Evolutionary conservation across 1,140 invertebrate species (phyloP), one percentile per base, ranked within the genome.

Genomic region (Agrypnia vestita): DNA sequence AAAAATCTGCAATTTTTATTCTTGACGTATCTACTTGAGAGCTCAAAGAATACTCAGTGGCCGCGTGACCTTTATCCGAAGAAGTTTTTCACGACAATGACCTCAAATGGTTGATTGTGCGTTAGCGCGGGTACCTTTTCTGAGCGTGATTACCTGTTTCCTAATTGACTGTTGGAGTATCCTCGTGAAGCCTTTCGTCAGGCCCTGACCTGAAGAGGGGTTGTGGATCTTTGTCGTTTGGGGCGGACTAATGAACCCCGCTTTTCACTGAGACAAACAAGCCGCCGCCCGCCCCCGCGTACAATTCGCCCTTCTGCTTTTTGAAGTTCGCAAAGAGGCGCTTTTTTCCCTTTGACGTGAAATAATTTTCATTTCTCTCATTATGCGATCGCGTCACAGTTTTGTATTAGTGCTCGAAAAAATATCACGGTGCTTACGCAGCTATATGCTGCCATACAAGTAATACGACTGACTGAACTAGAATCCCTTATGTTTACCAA

Each of bases 301-400:
- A 46, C 64, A 69, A 62, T 69, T 21, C 69, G 53, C 69, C 69
- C 69, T 55, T 73, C 51, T 19, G 69, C 51, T 51, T 53, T 73
- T 73, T 73, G 69, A 73, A 73, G 47, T 73, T 53, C 13, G 11
- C 49, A 13, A 49, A 55, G 69, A 53, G 69, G 51, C 10, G 69
- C 69, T 73, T 73, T 73, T 73, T 61, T 61, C 53, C 69, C 53
- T 73, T 73, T 55, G 64, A 69, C 64, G 64, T 13, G 69, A 55
- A 73, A 73, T 73, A 73, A 73, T 73, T 73, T 73, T 73, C 69
- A 53, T 53, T 73, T 35, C 69, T 73, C 69, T 73, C 69, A 73
- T 73, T 73, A 73, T 73, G 51, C 49, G 47, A 73, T 73, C 69
- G 51, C 69, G 49, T 51, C 69, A 47, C 64, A 55, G 69, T 53